phyloP scores from a whole-genome alignment of 2,113 vertebrate genomes.

The human region GRCh38 chr17:67662501-67663000 shows the following conservation, averaged over 20 bases:
- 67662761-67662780: no score
- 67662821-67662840: no score
- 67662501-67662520: background rate
- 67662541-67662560: background rate
- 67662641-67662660: background rate
- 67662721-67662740: background rate
- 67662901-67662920: no score
- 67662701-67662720: background rate
- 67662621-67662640: background rate
- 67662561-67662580: background rate
- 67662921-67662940: no score
- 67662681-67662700: background rate
- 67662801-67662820: no score
- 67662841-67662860: no score
- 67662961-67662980: no score
- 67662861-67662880: no score
- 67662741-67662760: background rate
- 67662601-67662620: background rate
- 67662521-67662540: conserved; percentile 21
- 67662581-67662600: background rate
- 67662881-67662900: no score
- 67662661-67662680: background rate
- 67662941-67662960: no score
- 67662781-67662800: no score
- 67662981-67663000: no score